Conservation (phyloP, 2,888 invertebrate genomes). For the Apocheima hispidaria region DNA sequence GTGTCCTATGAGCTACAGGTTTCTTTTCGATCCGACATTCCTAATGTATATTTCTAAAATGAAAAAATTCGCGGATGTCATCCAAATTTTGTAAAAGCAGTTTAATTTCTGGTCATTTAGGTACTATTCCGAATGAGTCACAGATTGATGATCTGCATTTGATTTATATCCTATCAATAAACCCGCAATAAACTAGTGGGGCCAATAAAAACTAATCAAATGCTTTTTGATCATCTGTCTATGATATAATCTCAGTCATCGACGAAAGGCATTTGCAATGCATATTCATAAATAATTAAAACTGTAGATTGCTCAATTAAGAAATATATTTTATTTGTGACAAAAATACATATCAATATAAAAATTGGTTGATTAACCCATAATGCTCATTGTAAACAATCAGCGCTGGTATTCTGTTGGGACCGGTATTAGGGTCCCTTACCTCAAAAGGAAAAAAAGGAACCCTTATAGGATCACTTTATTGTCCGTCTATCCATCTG, state of each 20-base stretch:
- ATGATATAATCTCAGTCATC: constrained; percentile 25
- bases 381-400: no score
- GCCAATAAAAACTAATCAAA: constrained; percentile 31
- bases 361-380: no score
- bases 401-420: no score
- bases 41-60: background rate
- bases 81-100: constrained; percentile 8
- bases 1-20: no score
- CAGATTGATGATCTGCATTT: constrained; percentile 13
- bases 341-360: no score
- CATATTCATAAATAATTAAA: background rate
- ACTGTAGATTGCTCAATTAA: no score
- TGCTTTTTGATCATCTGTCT: constrained; percentile 16
- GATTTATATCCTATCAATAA: constrained; percentile 15
- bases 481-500: no score
- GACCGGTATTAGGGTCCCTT: no score
- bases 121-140: constrained; percentile 10
- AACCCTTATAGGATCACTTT: no score
- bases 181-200: constrained; percentile 30
- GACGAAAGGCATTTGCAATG: background rate
- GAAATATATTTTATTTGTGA: constrained; percentile 1
- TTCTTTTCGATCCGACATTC: no score
- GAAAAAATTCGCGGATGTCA: background rate
- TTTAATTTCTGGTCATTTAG: constrained; percentile 5
- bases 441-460: no score